Percentiles rank a stretch among this genome's conserved stretches.
Evolutionary conservation across 2,113 vertebrate species (phyloP).

Genomic region (Zapus hudsonius): DNA sequence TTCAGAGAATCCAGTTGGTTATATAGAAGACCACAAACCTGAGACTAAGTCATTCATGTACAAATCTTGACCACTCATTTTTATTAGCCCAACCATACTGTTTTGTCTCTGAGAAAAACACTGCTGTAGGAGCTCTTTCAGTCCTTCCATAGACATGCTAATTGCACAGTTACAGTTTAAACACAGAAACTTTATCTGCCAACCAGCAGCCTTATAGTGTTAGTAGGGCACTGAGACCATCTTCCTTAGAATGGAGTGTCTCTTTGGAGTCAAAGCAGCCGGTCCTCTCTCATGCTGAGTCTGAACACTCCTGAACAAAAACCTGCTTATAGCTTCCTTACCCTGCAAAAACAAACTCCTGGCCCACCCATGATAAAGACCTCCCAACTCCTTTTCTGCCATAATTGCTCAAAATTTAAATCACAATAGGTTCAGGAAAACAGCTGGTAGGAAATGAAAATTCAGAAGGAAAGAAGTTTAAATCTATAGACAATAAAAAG

Average conservation of each 20-base stretch:
- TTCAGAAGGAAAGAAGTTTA: neutral
- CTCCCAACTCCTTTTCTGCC: neutral
- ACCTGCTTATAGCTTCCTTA: neutral
- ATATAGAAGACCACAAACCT: neutral
- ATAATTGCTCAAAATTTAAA: slow-evolving; percentile 34
- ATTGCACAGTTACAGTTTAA: slow-evolving; percentile 26
- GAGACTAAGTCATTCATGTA: neutral
- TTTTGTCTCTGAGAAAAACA: neutral
- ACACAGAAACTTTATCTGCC: neutral
- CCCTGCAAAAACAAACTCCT: neutral
- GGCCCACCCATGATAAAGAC: neutral
- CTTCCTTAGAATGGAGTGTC: neutral
- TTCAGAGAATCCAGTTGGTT: neutral
- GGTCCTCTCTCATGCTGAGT: slow-evolving; percentile 9
- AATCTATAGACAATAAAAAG: neutral
- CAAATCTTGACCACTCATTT: neutral
- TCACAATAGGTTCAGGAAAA: neutral
- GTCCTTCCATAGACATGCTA: neutral
- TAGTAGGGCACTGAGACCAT: neutral
- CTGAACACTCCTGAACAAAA: neutral
- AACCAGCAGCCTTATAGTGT: neutral
- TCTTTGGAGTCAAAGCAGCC: neutral
- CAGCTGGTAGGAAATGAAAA: neutral
- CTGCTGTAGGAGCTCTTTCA: neutral
- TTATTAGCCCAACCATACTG: neutral